Conservation (phyloP, 2,888 invertebrate genomes). For the Punctoribates punctum region DNA sequence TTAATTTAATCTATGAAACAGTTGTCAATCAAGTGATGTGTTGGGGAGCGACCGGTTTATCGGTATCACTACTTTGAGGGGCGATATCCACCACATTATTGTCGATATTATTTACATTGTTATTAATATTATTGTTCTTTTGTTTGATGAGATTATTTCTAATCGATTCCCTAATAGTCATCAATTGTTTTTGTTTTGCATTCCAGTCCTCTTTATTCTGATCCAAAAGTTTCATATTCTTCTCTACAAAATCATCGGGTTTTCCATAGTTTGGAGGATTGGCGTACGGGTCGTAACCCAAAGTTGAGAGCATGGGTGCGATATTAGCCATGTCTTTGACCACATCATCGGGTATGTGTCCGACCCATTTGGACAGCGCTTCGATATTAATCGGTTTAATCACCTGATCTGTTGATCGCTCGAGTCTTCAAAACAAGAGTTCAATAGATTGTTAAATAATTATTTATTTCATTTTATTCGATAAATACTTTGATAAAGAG, state of each 20-base stretch:
- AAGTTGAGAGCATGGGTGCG: constrained; percentile 85
- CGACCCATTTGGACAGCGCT: constrained; percentile 66
- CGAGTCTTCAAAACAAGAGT: constrained; percentile 78
- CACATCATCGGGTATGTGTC: constrained; percentile 68
- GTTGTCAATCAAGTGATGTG: constrained; percentile 29
- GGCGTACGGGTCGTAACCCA: constrained; percentile 90
- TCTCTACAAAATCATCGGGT: constrained; percentile 69
- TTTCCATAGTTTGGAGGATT: constrained; percentile 93
- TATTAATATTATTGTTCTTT: too few species aligned
- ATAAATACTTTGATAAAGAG: constrained; percentile 78
- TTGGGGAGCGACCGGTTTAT: not conserved
- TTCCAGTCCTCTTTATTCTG: constrained; percentile 53
- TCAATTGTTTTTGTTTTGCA: constrained; percentile 49
- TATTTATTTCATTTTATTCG: too few species aligned
- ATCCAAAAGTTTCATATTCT: constrained; percentile 55
- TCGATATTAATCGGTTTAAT: constrained; percentile 96
- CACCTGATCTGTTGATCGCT: constrained; percentile 96
- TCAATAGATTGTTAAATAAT: too few species aligned
- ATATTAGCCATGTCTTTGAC: constrained; percentile 84
- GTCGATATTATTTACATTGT: not conserved
- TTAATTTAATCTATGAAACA: not conserved
- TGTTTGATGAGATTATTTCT: constrained; percentile 39
- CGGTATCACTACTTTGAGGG: constrained; percentile 24
- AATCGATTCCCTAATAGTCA: constrained; percentile 47
- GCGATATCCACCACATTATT: constrained; percentile 8